Evolutionary conservation across 2,888 invertebrate genomes (phyloP), one percentile per base, ranked within the genome.

Genomic region (Calliopum simillimum): DNA sequence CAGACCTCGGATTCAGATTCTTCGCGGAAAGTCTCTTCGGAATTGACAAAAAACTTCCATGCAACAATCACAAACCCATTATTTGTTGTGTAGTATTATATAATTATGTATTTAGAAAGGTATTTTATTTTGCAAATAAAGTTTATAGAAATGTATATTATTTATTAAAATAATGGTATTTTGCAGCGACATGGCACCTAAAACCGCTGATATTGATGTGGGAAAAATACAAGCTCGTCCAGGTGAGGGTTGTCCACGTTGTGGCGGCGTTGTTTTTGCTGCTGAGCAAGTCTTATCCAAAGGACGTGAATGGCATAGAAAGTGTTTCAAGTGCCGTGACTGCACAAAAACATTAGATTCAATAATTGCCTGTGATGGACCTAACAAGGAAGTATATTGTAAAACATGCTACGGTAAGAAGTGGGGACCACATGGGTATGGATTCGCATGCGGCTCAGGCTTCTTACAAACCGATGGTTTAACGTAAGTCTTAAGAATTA

Each of bases 321-420:
- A 95, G 87, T 96, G 96, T 87, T 96, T 93, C 89, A 96, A 95
- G 86, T 96, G 96, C 87, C 91, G 89, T 77, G 95, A 97, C 85
- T 98, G 98, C 87, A 93, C 92, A 80, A 96, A 96, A 87, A 94
- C 96, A 74, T 89, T 99, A 79, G 98, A 98, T 85, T 98, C 97
- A 65, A 96, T 97, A 84, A 97, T 94, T 81, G 97, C 97, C 78
- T 96, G 97, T 83, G 97, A 98, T 83, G 96, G 95, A 59, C 98
- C 98, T 67, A 95, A 97, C 81, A 91, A 91, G 74, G 95, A 97
- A 79, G 93, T 98, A 74, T 98, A 96, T 88, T 98, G 98, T 88
- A 97, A 96, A 88, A 95, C 95, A 82, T 99, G 98, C 88, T 98
- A 99, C 86, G 97, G 97, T 81, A 96, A 97, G 88, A 97, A 96